phyloP scores from a whole-genome alignment of 2,797 vertebrate species.

The Coranthus polyacanthus region DNA sequence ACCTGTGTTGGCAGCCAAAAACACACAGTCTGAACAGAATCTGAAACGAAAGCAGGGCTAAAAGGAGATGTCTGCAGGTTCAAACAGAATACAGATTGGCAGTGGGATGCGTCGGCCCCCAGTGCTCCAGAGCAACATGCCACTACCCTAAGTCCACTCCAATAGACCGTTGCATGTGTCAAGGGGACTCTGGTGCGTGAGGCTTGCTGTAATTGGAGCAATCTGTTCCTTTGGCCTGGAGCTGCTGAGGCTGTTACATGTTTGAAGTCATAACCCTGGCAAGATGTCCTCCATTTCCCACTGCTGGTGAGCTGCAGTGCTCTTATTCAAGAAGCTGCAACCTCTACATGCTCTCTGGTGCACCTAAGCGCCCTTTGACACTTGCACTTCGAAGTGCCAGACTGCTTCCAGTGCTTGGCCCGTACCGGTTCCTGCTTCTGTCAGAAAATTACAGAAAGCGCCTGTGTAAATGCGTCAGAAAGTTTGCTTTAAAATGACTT shows the following conservation, averaged over 20 bases:
- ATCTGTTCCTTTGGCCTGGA: slow-evolving; percentile 80
- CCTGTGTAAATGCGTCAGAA: too few relatives aligned
- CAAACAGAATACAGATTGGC: slow-evolving; percentile 83
- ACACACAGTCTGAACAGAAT: slow-evolving; percentile 73
- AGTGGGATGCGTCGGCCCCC: slow-evolving; percentile 71
- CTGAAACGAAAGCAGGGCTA: slow-evolving; percentile 70
- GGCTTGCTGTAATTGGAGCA: slow-evolving; percentile 84
- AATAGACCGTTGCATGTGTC: slow-evolving; percentile 76
- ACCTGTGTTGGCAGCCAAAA: slow-evolving; percentile 78
- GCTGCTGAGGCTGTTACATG: slow-evolving; percentile 73
- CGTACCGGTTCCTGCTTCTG: slow-evolving; percentile 26
- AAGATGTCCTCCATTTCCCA: slow-evolving; percentile 79
- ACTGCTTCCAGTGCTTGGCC: slow-evolving; percentile 24
- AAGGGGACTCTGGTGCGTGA: slow-evolving; percentile 78
- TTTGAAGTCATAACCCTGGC: slow-evolving; percentile 81
- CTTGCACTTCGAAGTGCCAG: slow-evolving; percentile 40
- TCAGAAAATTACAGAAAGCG: too few relatives aligned
- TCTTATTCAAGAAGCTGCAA: slow-evolving; percentile 53
- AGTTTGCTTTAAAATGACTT: slow-evolving; percentile 10
- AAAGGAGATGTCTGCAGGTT: slow-evolving; percentile 79
- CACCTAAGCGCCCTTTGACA: slow-evolving; percentile 64
- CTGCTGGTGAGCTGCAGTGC: slow-evolving; percentile 51
- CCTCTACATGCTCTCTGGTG: slow-evolving; percentile 41
- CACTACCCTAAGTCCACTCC: slow-evolving; percentile 81
- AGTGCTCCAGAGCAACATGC: slow-evolving; percentile 75